Conservation (phyloP, 1,140 invertebrate species). For the Cyrtorhinus lividipennis region DNA sequence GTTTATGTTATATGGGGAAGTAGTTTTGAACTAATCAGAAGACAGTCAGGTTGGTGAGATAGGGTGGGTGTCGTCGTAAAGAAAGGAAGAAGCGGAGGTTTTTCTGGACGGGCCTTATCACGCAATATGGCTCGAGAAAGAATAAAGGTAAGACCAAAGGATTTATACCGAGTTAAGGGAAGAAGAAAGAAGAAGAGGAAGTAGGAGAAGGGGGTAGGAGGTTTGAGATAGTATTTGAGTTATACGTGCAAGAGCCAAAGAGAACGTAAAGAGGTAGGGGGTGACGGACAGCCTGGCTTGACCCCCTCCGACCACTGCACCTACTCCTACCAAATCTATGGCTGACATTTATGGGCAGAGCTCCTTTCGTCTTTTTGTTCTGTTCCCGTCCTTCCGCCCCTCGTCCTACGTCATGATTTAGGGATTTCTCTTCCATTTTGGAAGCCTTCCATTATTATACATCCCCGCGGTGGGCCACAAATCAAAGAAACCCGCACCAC, state of each 20-base stretch:
- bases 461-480: constrained; percentile 13
- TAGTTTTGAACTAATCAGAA: constrained; percentile 5
- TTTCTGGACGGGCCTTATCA: constrained; percentile 15
- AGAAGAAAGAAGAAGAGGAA: too few relatives aligned
- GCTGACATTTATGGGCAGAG: constrained; percentile 16
- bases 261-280: background rate
- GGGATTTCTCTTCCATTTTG: constrained; percentile 16
- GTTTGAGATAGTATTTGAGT: constrained; percentile 17
- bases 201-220: too few relatives aligned
- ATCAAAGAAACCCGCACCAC: constrained; percentile 14
- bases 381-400: background rate
- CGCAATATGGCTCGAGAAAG: constrained; percentile 16
- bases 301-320: background rate
- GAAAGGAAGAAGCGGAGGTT: constrained; percentile 8
- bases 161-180: constrained; percentile 14
- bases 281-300: constrained; percentile 17
- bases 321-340: constrained; percentile 11
- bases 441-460: constrained; percentile 17
- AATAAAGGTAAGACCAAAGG: constrained; percentile 17
- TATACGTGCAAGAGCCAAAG: constrained; percentile 12
- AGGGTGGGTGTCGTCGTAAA: constrained; percentile 12
- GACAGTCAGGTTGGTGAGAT: constrained; percentile 2
- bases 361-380: constrained; percentile 16
- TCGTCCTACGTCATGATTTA: constrained; percentile 11
- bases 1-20: background rate